Conservation (phyloP, 2,113 vertebrate genomes). For the Pseudorasbora parva region DNA sequence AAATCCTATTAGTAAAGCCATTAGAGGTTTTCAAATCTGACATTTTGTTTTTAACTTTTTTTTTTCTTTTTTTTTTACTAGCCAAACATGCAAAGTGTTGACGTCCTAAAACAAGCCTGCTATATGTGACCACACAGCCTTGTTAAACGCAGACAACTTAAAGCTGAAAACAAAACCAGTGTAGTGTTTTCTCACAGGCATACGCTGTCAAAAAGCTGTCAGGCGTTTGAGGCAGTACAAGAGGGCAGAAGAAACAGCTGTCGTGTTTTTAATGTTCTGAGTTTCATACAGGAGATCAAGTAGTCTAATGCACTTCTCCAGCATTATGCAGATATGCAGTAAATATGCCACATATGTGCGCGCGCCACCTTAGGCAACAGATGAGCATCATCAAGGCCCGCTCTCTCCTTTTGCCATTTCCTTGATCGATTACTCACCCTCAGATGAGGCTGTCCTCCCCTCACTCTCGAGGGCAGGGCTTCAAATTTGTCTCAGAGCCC, state of each 20-base stretch:
- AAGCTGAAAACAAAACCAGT: slow-evolving; percentile 14
- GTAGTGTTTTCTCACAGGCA: slow-evolving; percentile 11
- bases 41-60: neutral
- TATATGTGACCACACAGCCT: neutral
- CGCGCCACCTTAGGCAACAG: neutral
- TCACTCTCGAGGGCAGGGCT: slow-evolving; percentile 62
- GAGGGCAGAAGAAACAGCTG: slow-evolving; percentile 13
- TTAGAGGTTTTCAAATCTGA: slow-evolving; percentile 9
- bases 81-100: neutral
- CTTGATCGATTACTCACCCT: slow-evolving; percentile 50
- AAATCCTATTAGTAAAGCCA: slow-evolving; percentile 16
- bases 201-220: slow-evolving; percentile 6
- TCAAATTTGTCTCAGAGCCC: slow-evolving; percentile 68
- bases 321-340: neutral
- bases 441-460: slow-evolving; percentile 53
- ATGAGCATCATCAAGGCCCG: slow-evolving; percentile 19
- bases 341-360: neutral
- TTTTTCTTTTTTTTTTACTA: neutral
- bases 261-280: neutral
- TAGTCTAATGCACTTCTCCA: neutral
- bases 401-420: slow-evolving; percentile 25
- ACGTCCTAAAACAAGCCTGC: neutral
- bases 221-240: neutral
- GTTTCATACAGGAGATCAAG: slow-evolving; percentile 8
- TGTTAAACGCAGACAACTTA: neutral